Base-by-base conservation (phyloP, 2,113 vertebrate species). In the Cyanoderma ruficeps region DNA sequence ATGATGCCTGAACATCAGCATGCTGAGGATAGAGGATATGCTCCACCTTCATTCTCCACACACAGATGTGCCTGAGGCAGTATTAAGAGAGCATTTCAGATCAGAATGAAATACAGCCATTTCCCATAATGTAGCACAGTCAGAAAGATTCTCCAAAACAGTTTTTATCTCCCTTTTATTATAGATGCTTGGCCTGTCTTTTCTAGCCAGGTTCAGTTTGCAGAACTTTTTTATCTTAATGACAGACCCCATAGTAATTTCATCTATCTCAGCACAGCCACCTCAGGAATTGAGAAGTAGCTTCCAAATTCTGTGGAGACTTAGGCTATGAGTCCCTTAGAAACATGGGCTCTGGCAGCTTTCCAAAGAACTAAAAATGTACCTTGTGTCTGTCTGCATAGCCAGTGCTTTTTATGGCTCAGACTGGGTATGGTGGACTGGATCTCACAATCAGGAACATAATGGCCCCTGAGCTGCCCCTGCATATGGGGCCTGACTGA, bases 241-340 rank as follows among this genome's bases (percentile, higher is more conserved):
- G 46, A 33, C 18, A 61, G 46, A 46, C n/a, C 18, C 11, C 42
- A 70, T n/a, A 86, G 33, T 27, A 72, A 65, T 46, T 89, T 67
- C 47, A 78, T 35, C 60, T 83, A 33, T 59, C 68, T 92, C 68
- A 63, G 19, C 18, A 67, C 17, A 44, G 52, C 50, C 78, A 50
- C 12, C 10, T 86, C 55, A 65, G 60, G 42, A 89, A 63, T 2
- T 35, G 24, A 31, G 71, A 85, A 77, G 55, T n/a, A 74, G 15
- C 23, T 93, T 88, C 79, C 83, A 83, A 80, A 72, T 75, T 92
- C 61, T 83, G 30, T 65, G 63, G 67, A 57, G 49, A 39, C n/a
- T 87, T 75, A 69, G 61, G 17, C 25, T 39, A 23, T 4, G 22
- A 88, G 37, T 72, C 25, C 21, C 31, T 92, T n/a, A 61, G 49